Evolutionary conservation across 2,113 vertebrate genomes (phyloP).

Genomic region (Xiphophorus hellerii): DNA sequence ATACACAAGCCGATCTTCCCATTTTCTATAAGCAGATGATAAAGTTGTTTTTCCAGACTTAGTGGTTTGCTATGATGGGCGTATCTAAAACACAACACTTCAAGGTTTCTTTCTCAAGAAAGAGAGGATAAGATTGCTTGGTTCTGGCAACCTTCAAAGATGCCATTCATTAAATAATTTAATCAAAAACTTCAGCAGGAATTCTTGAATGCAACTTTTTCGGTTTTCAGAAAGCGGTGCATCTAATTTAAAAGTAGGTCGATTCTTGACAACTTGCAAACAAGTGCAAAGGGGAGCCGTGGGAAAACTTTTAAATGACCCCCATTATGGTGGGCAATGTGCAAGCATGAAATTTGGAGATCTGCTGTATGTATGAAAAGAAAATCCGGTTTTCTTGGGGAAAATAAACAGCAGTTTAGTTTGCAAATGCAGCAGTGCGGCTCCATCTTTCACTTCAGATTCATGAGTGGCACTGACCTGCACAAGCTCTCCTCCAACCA

Average conservation of each 20-base stretch:
- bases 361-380: neutral
- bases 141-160: too few species aligned
- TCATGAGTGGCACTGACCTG: conserved; percentile 80
- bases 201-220: neutral
- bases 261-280: too few species aligned
- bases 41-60: too few species aligned
- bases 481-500: conserved; percentile 83
- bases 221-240: neutral
- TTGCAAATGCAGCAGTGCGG: neutral
- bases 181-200: too few species aligned
- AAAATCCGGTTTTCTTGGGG: too few species aligned
- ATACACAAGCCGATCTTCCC: too few species aligned
- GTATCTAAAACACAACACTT: neutral
- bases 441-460: neutral
- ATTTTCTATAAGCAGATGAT: too few species aligned
- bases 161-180: too few species aligned
- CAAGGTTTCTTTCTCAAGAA: neutral
- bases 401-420: neutral
- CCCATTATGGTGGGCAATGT: neutral
- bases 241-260: neutral
- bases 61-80: neutral
- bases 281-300: too few species aligned
- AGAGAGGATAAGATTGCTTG: neutral
- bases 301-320: neutral
- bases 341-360: neutral